A percentile compares a stretch with the other conserved stretches of the same genome.
These are phyloP conservation scores for Ophion obscuratus DNA, from an alignment of 2,888 invertebrate genomes.

Conservation along the genomic window DNA sequence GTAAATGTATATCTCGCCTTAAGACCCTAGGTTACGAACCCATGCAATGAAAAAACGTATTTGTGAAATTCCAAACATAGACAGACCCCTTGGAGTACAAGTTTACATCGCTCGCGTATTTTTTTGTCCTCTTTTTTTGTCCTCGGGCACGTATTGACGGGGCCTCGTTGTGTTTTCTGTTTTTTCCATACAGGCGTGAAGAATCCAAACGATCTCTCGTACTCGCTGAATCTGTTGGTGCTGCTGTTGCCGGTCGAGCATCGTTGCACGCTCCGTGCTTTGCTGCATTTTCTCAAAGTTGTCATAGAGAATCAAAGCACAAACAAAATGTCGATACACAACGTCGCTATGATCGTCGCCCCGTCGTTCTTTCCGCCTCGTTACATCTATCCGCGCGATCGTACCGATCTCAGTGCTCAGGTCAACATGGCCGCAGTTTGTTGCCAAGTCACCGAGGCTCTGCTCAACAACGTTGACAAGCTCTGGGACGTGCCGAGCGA, in stretches of 20 bases:
- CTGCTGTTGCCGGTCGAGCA: constrained; percentile 93
- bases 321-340: constrained; percentile 96
- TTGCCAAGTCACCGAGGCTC: constrained; percentile 92
- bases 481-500: constrained; percentile 93
- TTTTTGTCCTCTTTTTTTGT: not conserved
- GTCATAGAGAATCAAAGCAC: constrained; percentile 89
- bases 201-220: constrained; percentile 83
- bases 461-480: constrained; percentile 91
- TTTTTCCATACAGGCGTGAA: constrained; percentile 85
- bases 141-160: not conserved
- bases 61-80: too few species aligned
- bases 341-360: constrained; percentile 97
- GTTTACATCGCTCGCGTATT: too few species aligned
- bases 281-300: constrained; percentile 91
- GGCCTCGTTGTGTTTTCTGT: not conserved
- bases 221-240: constrained; percentile 89
- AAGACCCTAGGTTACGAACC: too few species aligned
- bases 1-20: too few species aligned
- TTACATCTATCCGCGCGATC: constrained; percentile 87
- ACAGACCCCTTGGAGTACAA: too few species aligned
- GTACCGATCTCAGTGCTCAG: constrained; percentile 89
- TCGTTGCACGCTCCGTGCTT: constrained; percentile 91
- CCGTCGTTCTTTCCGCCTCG: constrained; percentile 96
- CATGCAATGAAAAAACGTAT: too few species aligned
- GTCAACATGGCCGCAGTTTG: constrained; percentile 94